Evolutionary conservation across 2,113 vertebrate species (phyloP), one percentile per base, ranked within the genome.

Genomic region (Cyanistes caeruleus): DNA sequence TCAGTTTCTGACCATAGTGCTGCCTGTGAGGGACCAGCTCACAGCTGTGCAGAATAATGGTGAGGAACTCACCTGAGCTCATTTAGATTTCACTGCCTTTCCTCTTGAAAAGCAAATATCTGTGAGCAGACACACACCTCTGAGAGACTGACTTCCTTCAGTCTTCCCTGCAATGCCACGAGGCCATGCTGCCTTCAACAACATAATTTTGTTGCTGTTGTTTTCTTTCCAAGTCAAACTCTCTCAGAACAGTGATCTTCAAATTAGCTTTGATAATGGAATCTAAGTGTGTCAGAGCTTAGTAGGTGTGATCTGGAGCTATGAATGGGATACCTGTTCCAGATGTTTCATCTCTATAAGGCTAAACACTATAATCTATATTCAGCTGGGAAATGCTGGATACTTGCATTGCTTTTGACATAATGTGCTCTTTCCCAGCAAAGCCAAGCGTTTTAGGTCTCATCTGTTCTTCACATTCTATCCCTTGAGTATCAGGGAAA

Each of bases 161-260:
- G 48, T 13, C 56, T 73, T 67, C 35, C 15, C 52, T 91, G 43
- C 3, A 4, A 72, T 37, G 22, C 74, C 60, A 25, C 0, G 0
- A 52, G 72, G 28, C 41, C 20, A 2, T 22, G 11, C 11, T n/a
- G 23, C 13, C 6, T 79, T 79, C 51, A 72, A 31, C 15, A 77
- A 2, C 9, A 2, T 35, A 2, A 55, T 75, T 93, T 52, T 84
- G 10, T 16, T 83, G 43, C 24, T 85, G 43, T 56, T 51, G 51
- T 4, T 62, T 89, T 68, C 53, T 84, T 79, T 75, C n/a, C 37
- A 55, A 68, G 15, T 49, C 53, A 58, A 9, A 21, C 12, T 68
- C 56, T 79, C 46, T 76, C 53, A 68, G 49, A 91, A 37, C 17
- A 43, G 24, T 27, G 33, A 56, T 84, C 59, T 84, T 72, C 43